Percentiles rank a stretch among this genome's conserved stretches.
Conservation (phyloP, 2,797 vertebrate genomes). For the Mus caroli region DNA sequence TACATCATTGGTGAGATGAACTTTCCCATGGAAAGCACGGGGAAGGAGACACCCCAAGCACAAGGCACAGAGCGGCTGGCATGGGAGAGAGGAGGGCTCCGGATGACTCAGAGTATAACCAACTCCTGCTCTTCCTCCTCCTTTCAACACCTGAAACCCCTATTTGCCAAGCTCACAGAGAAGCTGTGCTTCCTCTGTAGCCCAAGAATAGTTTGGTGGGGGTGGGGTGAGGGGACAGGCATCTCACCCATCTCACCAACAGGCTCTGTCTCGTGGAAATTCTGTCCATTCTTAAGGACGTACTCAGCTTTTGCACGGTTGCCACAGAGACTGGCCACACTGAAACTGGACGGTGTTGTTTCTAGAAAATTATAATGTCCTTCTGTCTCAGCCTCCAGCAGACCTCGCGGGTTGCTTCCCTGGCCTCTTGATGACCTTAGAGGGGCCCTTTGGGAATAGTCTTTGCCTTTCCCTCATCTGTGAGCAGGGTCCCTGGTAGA, state of each 20-base stretch:
- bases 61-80: no score
- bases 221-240: rapidly evolving
- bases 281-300: rapidly evolving
- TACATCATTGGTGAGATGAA: neutral
- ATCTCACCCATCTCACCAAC: neutral
- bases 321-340: neutral
- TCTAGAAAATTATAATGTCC: neutral
- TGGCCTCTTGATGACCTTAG: neutral
- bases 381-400: neutral
- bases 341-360: neutral
- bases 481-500: neutral
- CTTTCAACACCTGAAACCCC: neutral
- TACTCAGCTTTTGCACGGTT: neutral
- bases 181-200: neutral
- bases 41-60: rapidly evolving
- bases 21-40: neutral
- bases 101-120: neutral
- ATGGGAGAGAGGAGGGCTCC: neutral
- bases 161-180: neutral
- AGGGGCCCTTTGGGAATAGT: neutral
- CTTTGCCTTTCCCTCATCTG: neutral
- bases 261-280: rapidly evolving
- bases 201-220: neutral
- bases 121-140: neutral
- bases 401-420: neutral